Conservation (phyloP, 2,797 vertebrate species). For the Poeciliopsis gracilis region DNA sequence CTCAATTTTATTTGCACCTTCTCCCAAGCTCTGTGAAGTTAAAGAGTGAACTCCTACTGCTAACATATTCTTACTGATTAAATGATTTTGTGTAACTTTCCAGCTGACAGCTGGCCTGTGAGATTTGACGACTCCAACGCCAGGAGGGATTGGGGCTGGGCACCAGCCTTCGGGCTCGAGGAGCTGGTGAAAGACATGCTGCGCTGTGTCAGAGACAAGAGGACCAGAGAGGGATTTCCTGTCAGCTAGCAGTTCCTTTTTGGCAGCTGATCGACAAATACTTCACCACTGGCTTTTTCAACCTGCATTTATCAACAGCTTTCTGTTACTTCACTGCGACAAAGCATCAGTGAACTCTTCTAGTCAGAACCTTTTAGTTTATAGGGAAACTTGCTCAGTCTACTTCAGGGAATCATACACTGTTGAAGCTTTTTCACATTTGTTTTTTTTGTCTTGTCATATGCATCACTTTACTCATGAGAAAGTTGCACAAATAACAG, state of each 20-base stretch:
- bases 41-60: background rate
- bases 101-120: constrained; percentile 86
- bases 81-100: constrained; percentile 32
- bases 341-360: constrained; percentile 42
- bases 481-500: constrained; percentile 30
- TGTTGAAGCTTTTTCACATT: constrained; percentile 60
- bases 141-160: constrained; percentile 83
- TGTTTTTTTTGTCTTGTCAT: constrained; percentile 67
- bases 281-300: constrained; percentile 27
- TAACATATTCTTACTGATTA: constrained; percentile 1
- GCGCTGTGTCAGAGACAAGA: constrained; percentile 69
- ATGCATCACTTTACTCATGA: constrained; percentile 48
- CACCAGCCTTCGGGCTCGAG: constrained; percentile 69
- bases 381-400: constrained; percentile 37
- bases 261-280: constrained; percentile 28
- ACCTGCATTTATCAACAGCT: constrained; percentile 34
- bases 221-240: constrained; percentile 63
- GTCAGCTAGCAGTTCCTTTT: constrained; percentile 70
- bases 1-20: background rate
- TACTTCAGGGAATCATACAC: constrained; percentile 68
- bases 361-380: constrained; percentile 41
- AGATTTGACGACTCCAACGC: constrained; percentile 84
- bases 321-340: constrained; percentile 37
- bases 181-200: constrained; percentile 82
- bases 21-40: background rate